Evolutionary conservation across 2,113 vertebrate genomes (phyloP).

Genomic region (Hydropotes inermis): DNA sequence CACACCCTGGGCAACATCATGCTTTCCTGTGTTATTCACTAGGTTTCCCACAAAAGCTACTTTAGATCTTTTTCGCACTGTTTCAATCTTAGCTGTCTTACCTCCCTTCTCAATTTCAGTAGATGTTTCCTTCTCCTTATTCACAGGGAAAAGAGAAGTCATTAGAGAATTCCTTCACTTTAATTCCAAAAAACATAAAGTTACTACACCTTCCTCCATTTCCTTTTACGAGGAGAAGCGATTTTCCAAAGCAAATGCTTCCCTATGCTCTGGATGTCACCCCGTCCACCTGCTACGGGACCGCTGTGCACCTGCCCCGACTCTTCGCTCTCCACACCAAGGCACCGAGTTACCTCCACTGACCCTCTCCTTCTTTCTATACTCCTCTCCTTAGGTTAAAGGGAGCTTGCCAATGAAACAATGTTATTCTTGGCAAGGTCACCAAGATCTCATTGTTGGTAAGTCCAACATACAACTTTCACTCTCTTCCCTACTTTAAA

Average conservation of each 20-base stretch:
- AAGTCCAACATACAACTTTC: background rate
- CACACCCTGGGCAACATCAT: rapidly evolving
- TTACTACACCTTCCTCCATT: background rate
- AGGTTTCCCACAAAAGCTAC: background rate
- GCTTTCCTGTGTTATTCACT: background rate
- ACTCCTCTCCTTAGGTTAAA: too few relatives aligned
- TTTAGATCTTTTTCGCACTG: background rate
- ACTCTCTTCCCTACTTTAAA: background rate
- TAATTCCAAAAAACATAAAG: background rate
- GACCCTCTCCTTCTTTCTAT: background rate
- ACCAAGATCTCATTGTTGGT: background rate
- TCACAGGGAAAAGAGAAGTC: background rate
- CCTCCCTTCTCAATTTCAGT: background rate
- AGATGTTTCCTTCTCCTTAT: background rate
- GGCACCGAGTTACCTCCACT: background rate
- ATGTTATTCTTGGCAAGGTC: background rate
- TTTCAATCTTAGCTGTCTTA: background rate
- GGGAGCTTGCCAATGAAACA: background rate
- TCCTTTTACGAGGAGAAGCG: background rate
- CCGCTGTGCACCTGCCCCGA: background rate
- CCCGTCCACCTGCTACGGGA: background rate
- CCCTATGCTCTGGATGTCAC: rapidly evolving
- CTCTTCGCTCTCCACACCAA: background rate
- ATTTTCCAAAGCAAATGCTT: background rate
- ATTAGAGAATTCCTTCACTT: background rate